A percentile compares a stretch with the other conserved stretches of the same genome.
These are phyloP conservation scores for Drosophila nigritarsus DNA, from an alignment of 2,888 invertebrate species.

Conservation along the genomic window DNA sequence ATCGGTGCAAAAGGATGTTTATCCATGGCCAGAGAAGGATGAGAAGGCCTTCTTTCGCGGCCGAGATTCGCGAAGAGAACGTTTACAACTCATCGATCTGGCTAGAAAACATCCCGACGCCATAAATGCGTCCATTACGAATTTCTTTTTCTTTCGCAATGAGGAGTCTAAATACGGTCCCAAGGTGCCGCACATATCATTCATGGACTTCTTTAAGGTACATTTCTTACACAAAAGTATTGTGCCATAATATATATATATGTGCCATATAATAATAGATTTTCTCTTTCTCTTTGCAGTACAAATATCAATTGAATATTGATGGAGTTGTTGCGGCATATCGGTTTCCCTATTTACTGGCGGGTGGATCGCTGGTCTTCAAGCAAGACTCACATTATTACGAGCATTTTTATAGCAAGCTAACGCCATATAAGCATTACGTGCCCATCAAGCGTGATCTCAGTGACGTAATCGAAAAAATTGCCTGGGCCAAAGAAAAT, in stretches of 20 bases:
- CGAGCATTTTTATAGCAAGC: slow-evolving; percentile 95
- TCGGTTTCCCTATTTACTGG: slow-evolving; percentile 95
- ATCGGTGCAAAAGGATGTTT: slow-evolving; percentile 92
- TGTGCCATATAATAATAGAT: not conserved
- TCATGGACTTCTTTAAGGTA: slow-evolving; percentile 97
- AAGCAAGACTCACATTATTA: slow-evolving; percentile 98
- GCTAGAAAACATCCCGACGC: slow-evolving; percentile 91
- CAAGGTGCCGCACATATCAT: slow-evolving; percentile 92
- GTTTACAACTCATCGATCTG: slow-evolving; percentile 93
- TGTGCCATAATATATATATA: not conserved
- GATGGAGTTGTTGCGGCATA: slow-evolving; percentile 99
- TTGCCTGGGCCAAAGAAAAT: slow-evolving; percentile 91
- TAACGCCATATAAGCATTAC: slow-evolving; percentile 92
- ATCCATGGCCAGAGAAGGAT: slow-evolving; percentile 90
- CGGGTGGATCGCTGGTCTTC: slow-evolving; percentile 93
- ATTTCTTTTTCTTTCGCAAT: slow-evolving; percentile 97
- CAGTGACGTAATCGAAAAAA: slow-evolving; percentile 91
- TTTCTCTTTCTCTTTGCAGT: slow-evolving; percentile 86
- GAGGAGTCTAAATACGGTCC: slow-evolving; percentile 94
- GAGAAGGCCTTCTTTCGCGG: slow-evolving; percentile 95
- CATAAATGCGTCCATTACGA: slow-evolving; percentile 96
- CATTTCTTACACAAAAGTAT: not conserved
- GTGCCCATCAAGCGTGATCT: slow-evolving; percentile 92
- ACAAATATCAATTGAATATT: slow-evolving; percentile 96
- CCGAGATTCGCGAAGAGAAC: slow-evolving; percentile 94